phyloP scores from a whole-genome alignment of 2,113 vertebrate genomes.

The Chlorodrepanis virens region DNA sequence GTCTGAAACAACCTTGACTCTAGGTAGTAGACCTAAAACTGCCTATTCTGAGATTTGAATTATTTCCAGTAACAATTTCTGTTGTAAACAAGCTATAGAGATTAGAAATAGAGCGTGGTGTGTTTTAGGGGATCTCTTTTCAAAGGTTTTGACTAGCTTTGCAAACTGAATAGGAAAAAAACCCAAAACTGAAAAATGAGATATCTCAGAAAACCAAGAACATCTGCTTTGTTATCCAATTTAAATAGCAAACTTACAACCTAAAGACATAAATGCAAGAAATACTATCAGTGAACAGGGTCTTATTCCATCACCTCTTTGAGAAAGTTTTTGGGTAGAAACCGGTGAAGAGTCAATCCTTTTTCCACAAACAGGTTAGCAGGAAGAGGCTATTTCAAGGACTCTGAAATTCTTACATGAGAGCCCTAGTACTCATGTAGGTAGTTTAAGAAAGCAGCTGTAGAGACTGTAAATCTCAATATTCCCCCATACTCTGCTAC shows the following conservation, averaged over 20 bases:
- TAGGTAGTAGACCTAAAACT: background rate
- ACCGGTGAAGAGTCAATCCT: background rate
- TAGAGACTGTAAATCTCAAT: background rate
- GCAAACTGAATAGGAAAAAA: background rate
- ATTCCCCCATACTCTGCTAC: background rate
- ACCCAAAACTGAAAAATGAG: background rate
- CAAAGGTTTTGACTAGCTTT: background rate
- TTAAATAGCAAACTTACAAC: background rate
- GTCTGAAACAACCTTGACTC: background rate
- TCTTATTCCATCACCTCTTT: background rate
- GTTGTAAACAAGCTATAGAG: background rate
- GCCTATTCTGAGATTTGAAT: background rate
- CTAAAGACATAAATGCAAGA: background rate
- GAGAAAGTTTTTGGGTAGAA: background rate
- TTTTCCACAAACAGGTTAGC: background rate
- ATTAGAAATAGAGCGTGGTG: background rate
- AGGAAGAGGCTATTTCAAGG: background rate
- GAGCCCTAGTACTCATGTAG: background rate
- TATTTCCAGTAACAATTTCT: background rate
- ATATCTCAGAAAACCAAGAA: background rate
- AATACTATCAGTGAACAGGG: background rate
- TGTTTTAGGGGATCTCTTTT: background rate
- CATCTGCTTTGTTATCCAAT: background rate
- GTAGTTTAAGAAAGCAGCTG: background rate
- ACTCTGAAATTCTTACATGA: background rate